phyloP scores from a whole-genome alignment of 2,113 vertebrate genomes.

The Phoxinus phoxinus region DNA sequence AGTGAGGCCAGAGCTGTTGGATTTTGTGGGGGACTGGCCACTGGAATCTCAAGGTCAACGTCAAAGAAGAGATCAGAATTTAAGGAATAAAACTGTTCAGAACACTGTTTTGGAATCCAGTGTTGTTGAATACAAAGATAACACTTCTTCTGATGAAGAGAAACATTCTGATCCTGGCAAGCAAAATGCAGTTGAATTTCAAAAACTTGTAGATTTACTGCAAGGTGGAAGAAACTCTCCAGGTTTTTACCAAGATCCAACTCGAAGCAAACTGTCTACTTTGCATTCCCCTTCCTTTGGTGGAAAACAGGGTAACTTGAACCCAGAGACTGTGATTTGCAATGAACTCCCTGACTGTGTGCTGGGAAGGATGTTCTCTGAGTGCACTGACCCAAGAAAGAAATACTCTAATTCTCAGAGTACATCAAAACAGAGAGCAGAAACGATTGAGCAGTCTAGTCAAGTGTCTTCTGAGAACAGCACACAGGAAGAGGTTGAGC shows the following conservation, averaged over 20 bases:
- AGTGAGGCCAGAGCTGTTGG: conserved; percentile 58
- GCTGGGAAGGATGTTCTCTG: conserved; percentile 73
- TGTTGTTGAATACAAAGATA: not conserved
- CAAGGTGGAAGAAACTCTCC: conserved; percentile 59
- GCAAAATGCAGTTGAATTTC: conserved; percentile 64
- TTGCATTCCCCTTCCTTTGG: not conserved
- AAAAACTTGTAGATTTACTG: conserved; percentile 73
- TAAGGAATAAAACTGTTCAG: conserved; percentile 39
- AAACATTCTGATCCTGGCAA: not conserved
- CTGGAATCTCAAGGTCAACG: conserved; percentile 83
- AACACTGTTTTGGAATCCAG: conserved; percentile 23
- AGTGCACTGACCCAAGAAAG: conserved; percentile 63
- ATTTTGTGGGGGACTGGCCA: conserved; percentile 93
- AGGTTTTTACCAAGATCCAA: not conserved
- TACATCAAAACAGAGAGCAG: not conserved
- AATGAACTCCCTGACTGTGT: conserved; percentile 71
- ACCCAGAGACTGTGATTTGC: not conserved
- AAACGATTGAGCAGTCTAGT: conserved; percentile 7
- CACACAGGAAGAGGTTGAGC: not conserved
- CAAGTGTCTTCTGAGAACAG: not conserved
- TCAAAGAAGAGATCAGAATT: conserved; percentile 73
- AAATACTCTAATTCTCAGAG: conserved; percentile 34
- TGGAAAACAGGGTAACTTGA: not conserved
- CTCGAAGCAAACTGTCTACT: conserved; percentile 5
- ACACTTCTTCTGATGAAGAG: conserved; percentile 4